Conservation (phyloP, 2,797 vertebrate genomes). For the Microctenopoma stevenorrisi region DNA sequence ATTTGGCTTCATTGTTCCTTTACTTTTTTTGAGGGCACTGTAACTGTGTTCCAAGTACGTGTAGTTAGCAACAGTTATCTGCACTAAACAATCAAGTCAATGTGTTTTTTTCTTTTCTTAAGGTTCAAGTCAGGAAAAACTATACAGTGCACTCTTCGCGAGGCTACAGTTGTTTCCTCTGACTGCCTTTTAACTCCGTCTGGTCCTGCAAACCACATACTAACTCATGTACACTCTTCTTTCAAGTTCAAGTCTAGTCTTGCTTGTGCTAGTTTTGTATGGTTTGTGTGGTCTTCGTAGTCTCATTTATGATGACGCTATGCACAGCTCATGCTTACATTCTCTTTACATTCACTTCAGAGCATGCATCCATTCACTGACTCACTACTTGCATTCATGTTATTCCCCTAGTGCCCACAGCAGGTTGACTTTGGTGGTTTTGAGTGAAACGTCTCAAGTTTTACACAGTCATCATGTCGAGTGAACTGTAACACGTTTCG, state of each 20-base stretch:
- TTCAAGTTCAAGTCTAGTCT: neutral
- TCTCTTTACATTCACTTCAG: neutral
- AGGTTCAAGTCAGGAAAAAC: too few relatives aligned
- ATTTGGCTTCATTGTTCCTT: neutral
- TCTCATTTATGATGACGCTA: neutral
- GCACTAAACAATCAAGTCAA: too few relatives aligned
- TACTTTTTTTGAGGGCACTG: too few relatives aligned
- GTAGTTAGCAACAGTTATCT: too few relatives aligned
- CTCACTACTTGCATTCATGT: neutral
- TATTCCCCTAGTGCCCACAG: neutral
- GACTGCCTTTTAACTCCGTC: neutral
- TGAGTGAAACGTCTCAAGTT: neutral
- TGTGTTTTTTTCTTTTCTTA: too few relatives aligned
- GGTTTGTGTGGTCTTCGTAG: neutral
- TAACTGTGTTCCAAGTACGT: too few relatives aligned
- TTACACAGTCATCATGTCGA: neutral
- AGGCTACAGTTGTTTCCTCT: neutral
- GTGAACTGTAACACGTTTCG: neutral
- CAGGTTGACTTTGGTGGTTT: neutral
- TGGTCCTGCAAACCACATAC: neutral
- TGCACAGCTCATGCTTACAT: neutral
- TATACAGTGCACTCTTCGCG: neutral
- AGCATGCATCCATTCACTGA: neutral
- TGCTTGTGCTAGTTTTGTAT: neutral
- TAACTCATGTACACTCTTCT: neutral